Conservation (phyloP, 2,797 vertebrate genomes). For the Sciaenops ocellatus region DNA sequence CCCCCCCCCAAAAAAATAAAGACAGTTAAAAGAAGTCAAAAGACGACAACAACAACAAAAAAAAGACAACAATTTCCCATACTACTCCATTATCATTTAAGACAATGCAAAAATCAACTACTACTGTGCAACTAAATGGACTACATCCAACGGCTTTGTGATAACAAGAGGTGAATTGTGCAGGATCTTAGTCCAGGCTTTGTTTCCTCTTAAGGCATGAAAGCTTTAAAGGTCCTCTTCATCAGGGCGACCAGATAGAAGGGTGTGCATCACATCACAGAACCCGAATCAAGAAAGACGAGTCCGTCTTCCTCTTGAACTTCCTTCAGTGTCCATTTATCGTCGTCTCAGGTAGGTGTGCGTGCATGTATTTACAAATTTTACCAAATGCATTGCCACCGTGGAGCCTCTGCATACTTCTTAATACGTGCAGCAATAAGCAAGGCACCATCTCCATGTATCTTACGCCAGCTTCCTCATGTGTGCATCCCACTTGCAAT, state of each 20-base stretch:
- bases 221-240: conserved; percentile 66
- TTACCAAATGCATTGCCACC: conserved; percentile 50
- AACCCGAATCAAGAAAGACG: conserved; percentile 51
- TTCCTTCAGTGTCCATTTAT: conserved; percentile 75
- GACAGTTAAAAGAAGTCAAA: conserved; percentile 59
- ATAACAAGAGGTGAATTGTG: conserved; percentile 71
- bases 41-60: conserved; percentile 39
- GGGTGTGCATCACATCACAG: conserved; percentile 57
- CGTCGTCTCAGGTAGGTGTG: conserved; percentile 69
- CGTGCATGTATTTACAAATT: conserved; percentile 78
- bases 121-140: conserved; percentile 76
- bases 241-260: conserved; percentile 50
- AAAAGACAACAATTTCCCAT: conserved; percentile 57
- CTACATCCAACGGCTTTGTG: conserved; percentile 68
- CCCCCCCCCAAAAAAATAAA: conserved; percentile 40
- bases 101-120: conserved; percentile 75
- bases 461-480: conserved; percentile 44
- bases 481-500: conserved; percentile 62
- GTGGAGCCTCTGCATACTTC: conserved; percentile 48
- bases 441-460: conserved; percentile 42
- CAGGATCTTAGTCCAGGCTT: conserved; percentile 71
- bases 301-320: conserved; percentile 34
- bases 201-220: conserved; percentile 77
- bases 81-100: conserved; percentile 75
- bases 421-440: conserved; percentile 52